Evolutionary conservation across 2,888 invertebrate genomes (phyloP), one percentile per base, ranked within the genome.

Genomic region (Chelonus formosanus): DNA sequence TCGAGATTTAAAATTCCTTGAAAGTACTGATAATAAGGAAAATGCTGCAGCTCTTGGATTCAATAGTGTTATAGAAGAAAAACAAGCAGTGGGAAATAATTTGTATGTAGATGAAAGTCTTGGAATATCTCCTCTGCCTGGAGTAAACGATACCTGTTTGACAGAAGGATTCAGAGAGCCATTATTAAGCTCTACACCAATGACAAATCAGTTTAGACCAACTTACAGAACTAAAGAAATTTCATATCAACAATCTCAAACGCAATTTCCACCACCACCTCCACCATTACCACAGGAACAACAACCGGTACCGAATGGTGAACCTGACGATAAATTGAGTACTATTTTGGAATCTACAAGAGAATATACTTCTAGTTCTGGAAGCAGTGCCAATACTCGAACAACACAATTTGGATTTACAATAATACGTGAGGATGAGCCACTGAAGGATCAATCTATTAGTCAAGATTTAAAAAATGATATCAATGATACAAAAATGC

Each of bases 261-360:
- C 40, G 4, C 75, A 71, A 48, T 67, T 71, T 35, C 65, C 68
- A 34, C 32, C 53, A 5, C 50, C 40, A 32, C 40, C 50, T 2
- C 59, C 10, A 5, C 47, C 34, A 20, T 43, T 20, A 3, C 55
- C 54, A 35, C 54, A 32, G n/a, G 44, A 54, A 20, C 55, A 59
- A 3, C 59, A 59, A 4, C 63, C 45, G 8, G 43, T 62, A 6
- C 63, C 68, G 2, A 70, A 55, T 31, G 69, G 54, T 36, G 80
- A 81, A 55, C 65, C 70, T 5, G 75, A 76, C 6, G 87, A 80
- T 10, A 84, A 87, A 48, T 83, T 90, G 45, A 90, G 89, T 45
- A 87, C 88, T 36, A 89, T 90, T 69, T 86, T 89, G 85, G 90
- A 89, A 83, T 87, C 89, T 8, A 89, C 90, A 2, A 85, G 88